phyloP scores from a whole-genome alignment of 2,113 vertebrate genomes.

The Rhinoderma darwinii region DNA sequence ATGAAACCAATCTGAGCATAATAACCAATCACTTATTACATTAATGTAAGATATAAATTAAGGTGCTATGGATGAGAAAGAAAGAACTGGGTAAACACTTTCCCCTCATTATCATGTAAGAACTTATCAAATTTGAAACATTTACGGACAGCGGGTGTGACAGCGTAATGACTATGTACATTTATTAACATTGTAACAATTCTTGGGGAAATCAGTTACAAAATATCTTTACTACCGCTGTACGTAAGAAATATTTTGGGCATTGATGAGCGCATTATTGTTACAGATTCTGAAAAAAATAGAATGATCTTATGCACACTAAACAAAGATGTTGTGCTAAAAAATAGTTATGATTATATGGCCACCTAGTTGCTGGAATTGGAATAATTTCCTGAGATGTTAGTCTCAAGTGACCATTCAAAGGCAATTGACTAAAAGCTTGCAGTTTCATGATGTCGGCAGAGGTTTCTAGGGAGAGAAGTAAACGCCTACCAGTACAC shows the following conservation, averaged over 20 bases:
- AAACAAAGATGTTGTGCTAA: too few relatives aligned
- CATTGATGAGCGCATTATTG: too few relatives aligned
- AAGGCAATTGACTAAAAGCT: slow-evolving; percentile 20
- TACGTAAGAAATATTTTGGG: too few relatives aligned
- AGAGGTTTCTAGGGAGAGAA: slow-evolving; percentile 18
- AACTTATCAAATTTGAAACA: too few relatives aligned
- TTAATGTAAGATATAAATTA: too few relatives aligned
- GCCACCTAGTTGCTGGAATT: not conserved
- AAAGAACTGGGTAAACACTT: too few relatives aligned
- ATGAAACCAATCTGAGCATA: too few relatives aligned
- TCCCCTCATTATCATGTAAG: too few relatives aligned
- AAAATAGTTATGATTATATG: not conserved
- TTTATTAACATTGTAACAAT: not conserved
- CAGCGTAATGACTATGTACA: not conserved
- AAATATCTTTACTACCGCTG: not conserved
- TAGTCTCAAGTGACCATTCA: slow-evolving; percentile 13
- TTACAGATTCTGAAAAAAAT: too few relatives aligned
- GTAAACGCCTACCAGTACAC: slow-evolving; percentile 14
- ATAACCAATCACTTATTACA: too few relatives aligned
- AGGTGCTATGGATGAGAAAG: too few relatives aligned
- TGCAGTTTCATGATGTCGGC: slow-evolving; percentile 12
- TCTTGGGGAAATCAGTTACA: not conserved
- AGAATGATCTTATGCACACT: too few relatives aligned
- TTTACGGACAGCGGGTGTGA: not conserved
- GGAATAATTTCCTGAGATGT: not conserved